Evolutionary conservation across 1,140 invertebrate species (phyloP), one percentile per base, ranked within the genome.

Genomic region (Anadara kagoshimensis): DNA sequence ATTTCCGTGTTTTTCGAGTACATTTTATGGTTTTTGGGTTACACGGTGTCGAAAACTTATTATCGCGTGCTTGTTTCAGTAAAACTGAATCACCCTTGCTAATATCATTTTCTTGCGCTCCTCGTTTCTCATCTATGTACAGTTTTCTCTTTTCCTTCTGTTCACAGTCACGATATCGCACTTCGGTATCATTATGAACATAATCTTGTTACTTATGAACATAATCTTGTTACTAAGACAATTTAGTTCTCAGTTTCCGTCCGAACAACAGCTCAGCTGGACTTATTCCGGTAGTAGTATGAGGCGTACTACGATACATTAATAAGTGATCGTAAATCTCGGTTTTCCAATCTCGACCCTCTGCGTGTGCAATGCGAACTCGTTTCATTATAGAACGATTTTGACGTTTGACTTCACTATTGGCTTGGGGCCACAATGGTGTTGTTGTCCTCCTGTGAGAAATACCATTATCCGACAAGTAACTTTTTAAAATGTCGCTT

Each of bases 321-420:
- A 79, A 51, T 16, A 81, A 43, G 36, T 66, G 72, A 29, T 45
- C 72, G 5, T 45, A 44, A 20, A 79, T 2, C 59, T 79, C 74
- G 11, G 54, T 69, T 36, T 69, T 65, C 75, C 71, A 78, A 54
- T 29, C 78, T n/a, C 62, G 54, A 14, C 53, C 68, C 26, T 82
- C 73, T 0, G 43, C 62, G 45, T 73, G 56, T 3, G 77, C 77
- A 8, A 76, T 71, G 22, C 44, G 58, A 10, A 81, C 20, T 16
- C 43, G 5, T 69, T 81, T 81, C 20, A 79, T n/a, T 0, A 81
- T 10, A 10, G 70, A 70, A 0, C 29, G 8, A 59, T 79, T 79
- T 36, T 71, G 58, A 24, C 72, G 18, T 64, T 79, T 70, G 26
- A 79, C 62, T 41, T 73, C 69, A 4, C 79, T 70, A 45, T 79